A percentile compares a stretch with the other conserved stretches of the same genome.
phyloP scores from a whole-genome alignment of 2,888 invertebrate genomes.

The Zhuqinia jingwanae region DNA sequence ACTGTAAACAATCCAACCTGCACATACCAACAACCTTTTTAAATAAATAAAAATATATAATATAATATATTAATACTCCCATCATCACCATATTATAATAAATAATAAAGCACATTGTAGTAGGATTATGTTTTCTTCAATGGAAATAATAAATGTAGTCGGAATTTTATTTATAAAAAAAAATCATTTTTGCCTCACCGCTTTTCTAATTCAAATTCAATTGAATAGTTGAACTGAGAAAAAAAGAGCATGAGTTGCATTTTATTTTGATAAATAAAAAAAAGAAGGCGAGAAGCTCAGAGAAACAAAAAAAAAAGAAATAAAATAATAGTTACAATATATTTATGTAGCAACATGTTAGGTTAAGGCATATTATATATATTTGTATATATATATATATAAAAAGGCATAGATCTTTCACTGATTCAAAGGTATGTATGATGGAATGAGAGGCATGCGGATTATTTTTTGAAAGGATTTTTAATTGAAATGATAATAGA shows the following conservation, averaged over 20 bases:
- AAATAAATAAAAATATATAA: no score
- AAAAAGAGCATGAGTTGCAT: slow-evolving; percentile 45
- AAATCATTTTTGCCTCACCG: slow-evolving; percentile 27
- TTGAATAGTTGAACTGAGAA: slow-evolving; percentile 32
- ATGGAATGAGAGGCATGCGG: slow-evolving; percentile 22
- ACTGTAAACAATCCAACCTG: slow-evolving; percentile 39
- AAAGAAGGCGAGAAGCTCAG: no score
- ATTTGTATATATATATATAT: no score
- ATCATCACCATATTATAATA: not conserved
- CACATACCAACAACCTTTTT: not conserved
- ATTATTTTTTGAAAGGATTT: slow-evolving; percentile 35
- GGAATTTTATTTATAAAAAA: not conserved
- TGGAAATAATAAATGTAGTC: not conserved
- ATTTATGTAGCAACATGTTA: not conserved
- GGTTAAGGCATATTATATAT: not conserved
- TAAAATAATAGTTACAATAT: slow-evolving; percentile 28
- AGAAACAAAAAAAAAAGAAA: not conserved
- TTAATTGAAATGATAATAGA: slow-evolving; percentile 45
- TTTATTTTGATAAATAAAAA: not conserved
- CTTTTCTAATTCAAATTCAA: slow-evolving; percentile 41
- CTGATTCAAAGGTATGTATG: slow-evolving; percentile 32
- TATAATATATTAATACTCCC: slow-evolving; percentile 13
- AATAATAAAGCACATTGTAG: slow-evolving; percentile 11
- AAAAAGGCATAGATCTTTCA: no score
- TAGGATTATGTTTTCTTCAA: not conserved